These are phyloP conservation scores for Drymodes brunneopygia DNA, from an alignment of 2,113 vertebrate genomes.

Conservation along the genomic window DNA sequence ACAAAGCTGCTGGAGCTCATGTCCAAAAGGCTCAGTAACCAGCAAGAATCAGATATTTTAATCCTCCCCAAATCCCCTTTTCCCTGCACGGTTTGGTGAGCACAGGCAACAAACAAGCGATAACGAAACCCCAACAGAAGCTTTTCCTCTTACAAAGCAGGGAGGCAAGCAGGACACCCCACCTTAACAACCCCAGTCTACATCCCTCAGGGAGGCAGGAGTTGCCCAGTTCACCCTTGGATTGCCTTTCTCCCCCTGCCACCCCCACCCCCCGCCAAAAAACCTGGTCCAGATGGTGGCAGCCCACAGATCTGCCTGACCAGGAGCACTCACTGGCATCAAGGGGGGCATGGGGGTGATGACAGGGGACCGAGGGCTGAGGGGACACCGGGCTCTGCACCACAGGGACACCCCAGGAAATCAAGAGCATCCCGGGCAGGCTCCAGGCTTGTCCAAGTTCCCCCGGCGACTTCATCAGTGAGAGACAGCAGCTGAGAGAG, in stretches of 20 bases:
- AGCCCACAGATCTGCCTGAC: fast-evolving
- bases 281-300: not conserved
- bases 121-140: not conserved
- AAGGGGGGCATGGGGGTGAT: fast-evolving
- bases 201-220: not conserved
- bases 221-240: fast-evolving
- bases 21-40: not conserved
- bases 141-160: not conserved
- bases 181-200: not conserved
- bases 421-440: fast-evolving
- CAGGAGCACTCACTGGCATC: not conserved
- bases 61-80: not conserved
- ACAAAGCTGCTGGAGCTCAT: not conserved
- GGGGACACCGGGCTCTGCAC: fast-evolving
- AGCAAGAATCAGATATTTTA: not conserved
- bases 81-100: not conserved
- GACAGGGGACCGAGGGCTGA: no score
- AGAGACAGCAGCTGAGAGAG: not conserved
- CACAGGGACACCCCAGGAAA: fast-evolving
- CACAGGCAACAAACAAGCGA: not conserved
- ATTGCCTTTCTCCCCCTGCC: fast-evolving
- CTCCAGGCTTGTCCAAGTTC: fast-evolving
- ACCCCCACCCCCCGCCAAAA: no score
- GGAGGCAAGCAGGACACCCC: not conserved
- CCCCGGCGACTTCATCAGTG: fast-evolving